Evolutionary conservation across 2,888 invertebrate genomes (phyloP), one percentile per base, ranked within the genome.

Genomic region (Itoplectis maculator): DNA sequence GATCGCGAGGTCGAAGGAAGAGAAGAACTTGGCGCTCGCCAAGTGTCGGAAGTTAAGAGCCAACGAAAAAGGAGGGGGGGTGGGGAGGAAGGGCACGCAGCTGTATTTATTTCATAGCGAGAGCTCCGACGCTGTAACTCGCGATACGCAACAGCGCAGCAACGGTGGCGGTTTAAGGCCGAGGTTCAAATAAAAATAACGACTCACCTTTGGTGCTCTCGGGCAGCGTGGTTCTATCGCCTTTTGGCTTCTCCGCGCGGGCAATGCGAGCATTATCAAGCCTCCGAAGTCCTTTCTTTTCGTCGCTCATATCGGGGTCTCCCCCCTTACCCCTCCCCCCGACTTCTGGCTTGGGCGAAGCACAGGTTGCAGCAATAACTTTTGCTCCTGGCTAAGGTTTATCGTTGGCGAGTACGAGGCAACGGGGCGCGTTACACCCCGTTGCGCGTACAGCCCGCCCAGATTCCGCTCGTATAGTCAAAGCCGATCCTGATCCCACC

Each of bases 401-500:
- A 84, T 82, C 81, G 84, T 66, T 54, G 63, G 23, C 77, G 79
- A 56, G 45, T 20, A 63, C 18, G 42, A 42, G 18, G 9, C 13
- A 42, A n/a, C 42, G 18, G 3, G 29, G 29, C 29, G 18, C 20
- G 11, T 59, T 63, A 70, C 13, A 35, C 61, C 23, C 20, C 11
- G 15, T 9, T 9, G 40, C 3, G 29, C 15, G 70, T 75, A 54
- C 70, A 59, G 35, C 59, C 15, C 29, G 29, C 29, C 35, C 13
- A 59, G 37, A 7, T 35, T 79, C 73, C 72, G 70, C 72, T 47
- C 81, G 76, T 76, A 79, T 78, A 82, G 78, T 83, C 80, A 84
- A 86, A 86, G 82, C 75, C 78, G 85, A 84, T 83, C 82, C 80
- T 68, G 73, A 84, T 80, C 69, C 82, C 72, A n/a, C n/a, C 72